Evolutionary conservation across 2,113 vertebrate species (phyloP).

Genomic region (Haemorhous mexicanus): DNA sequence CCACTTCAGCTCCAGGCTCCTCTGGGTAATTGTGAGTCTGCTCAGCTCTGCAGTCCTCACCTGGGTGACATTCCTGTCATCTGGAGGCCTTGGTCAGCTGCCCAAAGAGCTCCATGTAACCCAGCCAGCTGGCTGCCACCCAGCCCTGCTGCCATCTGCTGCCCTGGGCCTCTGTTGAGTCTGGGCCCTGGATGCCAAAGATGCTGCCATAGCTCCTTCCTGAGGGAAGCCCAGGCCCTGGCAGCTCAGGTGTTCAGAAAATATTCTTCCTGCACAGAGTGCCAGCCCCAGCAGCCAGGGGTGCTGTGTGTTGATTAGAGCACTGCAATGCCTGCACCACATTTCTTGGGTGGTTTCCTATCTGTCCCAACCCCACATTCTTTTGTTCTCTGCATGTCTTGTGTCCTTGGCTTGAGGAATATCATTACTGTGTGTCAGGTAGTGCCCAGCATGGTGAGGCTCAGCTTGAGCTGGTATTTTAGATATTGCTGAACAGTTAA

Average conservation of each 20-base stretch:
- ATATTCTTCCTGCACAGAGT: not conserved
- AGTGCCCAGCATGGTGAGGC: not conserved
- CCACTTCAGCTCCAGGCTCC: not conserved
- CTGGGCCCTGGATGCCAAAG: constrained; percentile 2
- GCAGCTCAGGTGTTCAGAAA: not conserved
- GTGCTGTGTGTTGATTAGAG: not conserved
- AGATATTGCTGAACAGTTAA: not conserved
- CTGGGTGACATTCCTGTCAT: not conserved
- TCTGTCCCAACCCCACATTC: not conserved
- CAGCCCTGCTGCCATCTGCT: constrained; percentile 54
- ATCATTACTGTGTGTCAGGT: not conserved
- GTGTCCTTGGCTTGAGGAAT: not conserved
- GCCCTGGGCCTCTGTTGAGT: not conserved
- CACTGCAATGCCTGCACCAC: not conserved
- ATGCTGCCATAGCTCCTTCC: not conserved
- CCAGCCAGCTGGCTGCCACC: constrained; percentile 44
- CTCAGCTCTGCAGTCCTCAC: constrained; percentile 10
- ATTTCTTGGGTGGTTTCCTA: not conserved
- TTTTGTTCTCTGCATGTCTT: not conserved
- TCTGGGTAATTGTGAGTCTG: not conserved
- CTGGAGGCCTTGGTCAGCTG: constrained; percentile 38
- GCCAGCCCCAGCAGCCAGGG: not conserved
- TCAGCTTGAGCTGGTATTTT: not conserved
- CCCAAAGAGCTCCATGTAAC: not conserved
- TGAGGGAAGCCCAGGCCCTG: constrained; percentile 10